Evolutionary conservation across 2,888 invertebrate species (phyloP).

Genomic region (Agrotis clavis): DNA sequence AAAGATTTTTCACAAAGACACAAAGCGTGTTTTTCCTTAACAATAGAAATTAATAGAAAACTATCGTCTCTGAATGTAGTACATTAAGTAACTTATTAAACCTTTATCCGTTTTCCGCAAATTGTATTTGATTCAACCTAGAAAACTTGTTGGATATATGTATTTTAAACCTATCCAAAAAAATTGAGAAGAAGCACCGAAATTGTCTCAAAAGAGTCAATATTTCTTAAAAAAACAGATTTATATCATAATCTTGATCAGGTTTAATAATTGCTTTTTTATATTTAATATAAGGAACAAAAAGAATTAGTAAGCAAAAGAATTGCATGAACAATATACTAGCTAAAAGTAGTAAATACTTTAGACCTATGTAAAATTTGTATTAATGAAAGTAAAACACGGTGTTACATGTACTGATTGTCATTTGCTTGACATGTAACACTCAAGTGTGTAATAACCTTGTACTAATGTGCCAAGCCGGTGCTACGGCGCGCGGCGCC

Average conservation of each 20-base stretch:
- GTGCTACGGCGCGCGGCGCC: no score
- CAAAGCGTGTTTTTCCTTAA: neutral
- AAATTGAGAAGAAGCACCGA: no score
- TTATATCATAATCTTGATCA: neutral
- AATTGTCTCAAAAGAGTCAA: no score
- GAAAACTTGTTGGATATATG: no score
- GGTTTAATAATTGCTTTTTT: neutral
- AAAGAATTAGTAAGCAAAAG: neutral
- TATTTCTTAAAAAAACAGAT: neutral
- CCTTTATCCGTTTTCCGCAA: no score
- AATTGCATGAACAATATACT: no score
- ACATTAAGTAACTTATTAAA: no score
- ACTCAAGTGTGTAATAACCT: conserved; percentile 23
- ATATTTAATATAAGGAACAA: neutral
- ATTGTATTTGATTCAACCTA: no score
- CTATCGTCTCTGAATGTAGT: no score
- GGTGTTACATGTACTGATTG: conserved; percentile 26
- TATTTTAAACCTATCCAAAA: no score
- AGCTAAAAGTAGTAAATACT: neutral
- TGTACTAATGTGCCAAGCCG: conserved; percentile 33
- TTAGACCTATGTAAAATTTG: conserved; percentile 29
- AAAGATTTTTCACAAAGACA: neutral
- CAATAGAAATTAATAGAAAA: neutral
- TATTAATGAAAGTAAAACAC: conserved; percentile 41
- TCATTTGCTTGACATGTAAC: conserved; percentile 44